Evolutionary conservation across 2,797 vertebrate species (phyloP).

Genomic region (Fringilla coelebs): DNA sequence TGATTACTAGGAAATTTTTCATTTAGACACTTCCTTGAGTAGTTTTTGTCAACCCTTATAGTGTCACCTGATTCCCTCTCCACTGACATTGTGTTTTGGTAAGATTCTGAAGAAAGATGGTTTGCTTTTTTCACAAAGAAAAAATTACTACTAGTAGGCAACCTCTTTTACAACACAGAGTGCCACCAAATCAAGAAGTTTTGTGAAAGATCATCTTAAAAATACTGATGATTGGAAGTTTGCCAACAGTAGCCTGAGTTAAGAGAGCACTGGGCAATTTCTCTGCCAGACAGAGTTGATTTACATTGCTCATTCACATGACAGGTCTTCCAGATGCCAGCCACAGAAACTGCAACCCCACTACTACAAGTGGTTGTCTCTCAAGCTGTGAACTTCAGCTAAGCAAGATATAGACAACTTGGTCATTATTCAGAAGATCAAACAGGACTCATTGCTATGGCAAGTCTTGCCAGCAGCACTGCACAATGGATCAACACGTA

Average conservation of each 20-base stretch:
- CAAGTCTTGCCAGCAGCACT: neutral
- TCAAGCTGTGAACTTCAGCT: neutral
- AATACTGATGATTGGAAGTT: neutral
- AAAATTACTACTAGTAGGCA: neutral
- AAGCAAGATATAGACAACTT: neutral
- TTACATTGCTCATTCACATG: neutral
- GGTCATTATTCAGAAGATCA: neutral
- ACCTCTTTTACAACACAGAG: neutral
- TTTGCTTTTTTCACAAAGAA: neutral
- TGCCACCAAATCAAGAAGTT: neutral
- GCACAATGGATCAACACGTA: neutral
- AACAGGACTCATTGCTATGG: accelerated
- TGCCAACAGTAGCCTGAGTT: neutral
- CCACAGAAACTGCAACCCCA: neutral
- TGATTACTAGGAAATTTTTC: neutral
- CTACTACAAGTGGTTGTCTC: neutral
- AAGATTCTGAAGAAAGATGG: neutral
- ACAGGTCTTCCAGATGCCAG: neutral
- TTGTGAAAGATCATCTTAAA: neutral
- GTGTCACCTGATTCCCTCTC: neutral
- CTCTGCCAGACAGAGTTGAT: neutral
- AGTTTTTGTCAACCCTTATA: neutral
- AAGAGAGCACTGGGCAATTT: neutral
- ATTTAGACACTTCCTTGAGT: neutral
- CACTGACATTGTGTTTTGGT: neutral